Percentiles rank a stretch among this genome's conserved stretches.
These are phyloP conservation scores for Bovichtus variegatus DNA, from an alignment of 2,797 vertebrate species.

Conservation along the genomic window DNA sequence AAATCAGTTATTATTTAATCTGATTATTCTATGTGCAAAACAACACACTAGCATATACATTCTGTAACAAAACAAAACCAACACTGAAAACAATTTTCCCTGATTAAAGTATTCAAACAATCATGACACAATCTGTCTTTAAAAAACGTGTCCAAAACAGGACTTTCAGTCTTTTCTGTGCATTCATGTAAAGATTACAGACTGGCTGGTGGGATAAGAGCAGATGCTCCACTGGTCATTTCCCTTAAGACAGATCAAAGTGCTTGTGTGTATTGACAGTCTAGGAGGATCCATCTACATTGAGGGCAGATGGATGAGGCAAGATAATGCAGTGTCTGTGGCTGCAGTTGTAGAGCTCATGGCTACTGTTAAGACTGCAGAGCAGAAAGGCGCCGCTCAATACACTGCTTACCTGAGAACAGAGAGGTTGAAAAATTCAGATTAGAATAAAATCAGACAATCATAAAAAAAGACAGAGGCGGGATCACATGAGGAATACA, in stretches of 20 bases:
- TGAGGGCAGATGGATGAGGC: slow-evolving; percentile 35
- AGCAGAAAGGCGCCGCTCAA: slow-evolving; percentile 92
- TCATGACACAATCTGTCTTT: slow-evolving; percentile 47
- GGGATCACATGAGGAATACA: background rate
- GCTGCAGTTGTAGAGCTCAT: slow-evolving; percentile 49
- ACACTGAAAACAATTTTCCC: slow-evolving; percentile 45
- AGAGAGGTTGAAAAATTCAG: slow-evolving; percentile 34
- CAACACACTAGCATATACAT: slow-evolving; percentile 24
- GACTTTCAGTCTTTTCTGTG: slow-evolving; percentile 48
- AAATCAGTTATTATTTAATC: slow-evolving; percentile 25
- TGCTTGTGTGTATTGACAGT: slow-evolving; percentile 63
- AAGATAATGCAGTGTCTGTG: slow-evolving; percentile 31
- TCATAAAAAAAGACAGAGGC: background rate
- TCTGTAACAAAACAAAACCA: slow-evolving; percentile 52
- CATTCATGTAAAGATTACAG: slow-evolving; percentile 45
- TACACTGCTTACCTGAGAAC: slow-evolving; percentile 92
- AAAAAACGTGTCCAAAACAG: slow-evolving; percentile 32
- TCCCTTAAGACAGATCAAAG: slow-evolving; percentile 75
- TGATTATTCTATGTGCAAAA: slow-evolving; percentile 54
- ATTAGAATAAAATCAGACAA: background rate
- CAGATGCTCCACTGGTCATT: slow-evolving; percentile 66
- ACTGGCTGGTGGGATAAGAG: slow-evolving; percentile 51
- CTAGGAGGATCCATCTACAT: slow-evolving; percentile 33
- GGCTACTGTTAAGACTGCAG: slow-evolving; percentile 85
- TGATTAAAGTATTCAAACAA: slow-evolving; percentile 50